Evolutionary conservation across 2,888 invertebrate species (phyloP).

Genomic region (Ophioninae sp.): DNA sequence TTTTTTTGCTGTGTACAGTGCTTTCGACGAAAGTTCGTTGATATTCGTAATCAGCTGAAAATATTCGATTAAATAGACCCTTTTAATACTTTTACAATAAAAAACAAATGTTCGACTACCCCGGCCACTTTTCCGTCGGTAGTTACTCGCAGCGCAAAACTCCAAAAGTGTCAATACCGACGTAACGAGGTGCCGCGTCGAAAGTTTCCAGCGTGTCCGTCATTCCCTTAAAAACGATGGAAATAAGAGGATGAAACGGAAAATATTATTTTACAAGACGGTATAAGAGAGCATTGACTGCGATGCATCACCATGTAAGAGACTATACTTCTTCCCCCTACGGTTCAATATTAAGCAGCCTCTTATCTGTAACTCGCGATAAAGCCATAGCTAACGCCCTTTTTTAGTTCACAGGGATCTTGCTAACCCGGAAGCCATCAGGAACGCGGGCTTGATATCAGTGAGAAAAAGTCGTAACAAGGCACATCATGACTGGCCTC

Average conservation of each 20-base stretch:
- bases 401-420: conserved; percentile 38
- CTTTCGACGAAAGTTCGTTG: no score
- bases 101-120: no score
- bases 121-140: no score
- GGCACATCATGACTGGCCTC: conserved; percentile 39
- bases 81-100: no score
- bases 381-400: conserved; percentile 49
- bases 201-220: no score
- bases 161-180: no score
- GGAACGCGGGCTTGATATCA: conserved; percentile 29
- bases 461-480: conserved; percentile 40
- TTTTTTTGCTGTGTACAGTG: no score
- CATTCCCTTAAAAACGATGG: no score
- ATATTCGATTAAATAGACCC: no score
- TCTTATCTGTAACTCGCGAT: conserved; percentile 47
- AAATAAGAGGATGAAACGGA: background rate
- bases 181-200: no score
- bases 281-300: background rate
- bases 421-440: conserved; percentile 44
- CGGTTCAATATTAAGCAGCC: conserved; percentile 33
- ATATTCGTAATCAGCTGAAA: no score
- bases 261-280: background rate
- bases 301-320: background rate
- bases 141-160: no score
- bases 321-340: background rate